Base-by-base conservation (phyloP, 2,797 vertebrate genomes). In the Crax fasciolata region DNA sequence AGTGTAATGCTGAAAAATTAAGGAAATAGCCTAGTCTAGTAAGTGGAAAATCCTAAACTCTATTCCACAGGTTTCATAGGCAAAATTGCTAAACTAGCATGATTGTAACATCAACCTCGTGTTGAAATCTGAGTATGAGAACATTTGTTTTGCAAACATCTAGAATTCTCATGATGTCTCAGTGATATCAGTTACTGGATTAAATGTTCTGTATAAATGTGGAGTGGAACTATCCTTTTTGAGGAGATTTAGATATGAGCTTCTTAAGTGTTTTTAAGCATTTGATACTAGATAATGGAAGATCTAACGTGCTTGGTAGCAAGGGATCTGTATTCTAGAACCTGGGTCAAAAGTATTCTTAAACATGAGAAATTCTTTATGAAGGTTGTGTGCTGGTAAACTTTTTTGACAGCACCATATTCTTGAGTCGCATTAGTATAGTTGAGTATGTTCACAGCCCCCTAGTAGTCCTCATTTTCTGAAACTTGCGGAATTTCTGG, bases 41-140 rank as follows among this genome's bases (percentile, higher is more conserved):
- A 27, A 38, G 4, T 48, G 17, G 17, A 70, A 61, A 62, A 62
- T 66, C 57, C 21, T 77, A 12, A 83, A 55, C 5, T 73, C 21
- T 66, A 44, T 39, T 48, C 27, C 11, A 19, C 2, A 2, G 66
- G 9, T 43, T 62, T 74, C 49, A 10, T 51, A 84, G 81, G 35
- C 30, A 52, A 81, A 78, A 68, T n/a, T 32, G 23, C 11, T 59
- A 13, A 1, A 7, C 38, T n/a, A 66, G 17, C 63, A 65, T 35
- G 73, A 58, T 13, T 27, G 41, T 61, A 61, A 4, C 55, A 15
- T 14, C 16, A 41, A 32, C 21, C 67, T 55, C 6, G 4, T 38
- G 7, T 21, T 79, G 51, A 68, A 0, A 0, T 14, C 28, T 77
- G 38, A 9, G 1, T 54, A 48, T 72, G 44, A 51, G 11, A 4